Evolutionary conservation across 2,113 vertebrate genomes (phyloP).

Genomic region (Colinus virginianus): DNA sequence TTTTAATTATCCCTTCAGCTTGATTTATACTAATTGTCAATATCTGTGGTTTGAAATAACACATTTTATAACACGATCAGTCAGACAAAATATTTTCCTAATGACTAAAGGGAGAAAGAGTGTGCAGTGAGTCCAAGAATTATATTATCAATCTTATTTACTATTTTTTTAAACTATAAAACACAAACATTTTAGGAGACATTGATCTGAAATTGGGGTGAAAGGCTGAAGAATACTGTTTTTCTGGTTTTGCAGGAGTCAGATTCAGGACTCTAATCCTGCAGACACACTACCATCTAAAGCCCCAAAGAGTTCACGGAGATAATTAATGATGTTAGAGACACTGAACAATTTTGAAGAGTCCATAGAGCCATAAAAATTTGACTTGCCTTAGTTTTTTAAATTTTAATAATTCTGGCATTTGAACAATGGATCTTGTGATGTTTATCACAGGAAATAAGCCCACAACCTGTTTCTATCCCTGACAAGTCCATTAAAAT

Average conservation of each 20-base stretch:
- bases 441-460: not conserved
- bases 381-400: not conserved
- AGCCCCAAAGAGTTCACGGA: not conserved
- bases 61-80: slow-evolving; percentile 56
- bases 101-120: slow-evolving; percentile 64
- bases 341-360: not conserved
- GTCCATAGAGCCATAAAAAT: not conserved
- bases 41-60: slow-evolving; percentile 71
- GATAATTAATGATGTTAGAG: slow-evolving; percentile 5
- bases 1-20: slow-evolving; percentile 61
- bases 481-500: not conserved
- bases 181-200: slow-evolving; percentile 45
- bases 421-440: not conserved
- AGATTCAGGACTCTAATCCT: slow-evolving; percentile 15
- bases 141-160: slow-evolving; percentile 71
- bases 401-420: not conserved
- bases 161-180: slow-evolving; percentile 66
- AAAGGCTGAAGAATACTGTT: slow-evolving; percentile 47
- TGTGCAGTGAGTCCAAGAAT: slow-evolving; percentile 53
- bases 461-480: not conserved
- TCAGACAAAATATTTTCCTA: slow-evolving; percentile 69
- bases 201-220: slow-evolving; percentile 35
- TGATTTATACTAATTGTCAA: slow-evolving; percentile 72
- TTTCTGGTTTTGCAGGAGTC: slow-evolving; percentile 7
- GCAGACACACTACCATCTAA: not conserved